These are phyloP conservation scores for Brachypalpus laphriformis DNA, from an alignment of 2,888 invertebrate species.

Conservation along the genomic window DNA sequence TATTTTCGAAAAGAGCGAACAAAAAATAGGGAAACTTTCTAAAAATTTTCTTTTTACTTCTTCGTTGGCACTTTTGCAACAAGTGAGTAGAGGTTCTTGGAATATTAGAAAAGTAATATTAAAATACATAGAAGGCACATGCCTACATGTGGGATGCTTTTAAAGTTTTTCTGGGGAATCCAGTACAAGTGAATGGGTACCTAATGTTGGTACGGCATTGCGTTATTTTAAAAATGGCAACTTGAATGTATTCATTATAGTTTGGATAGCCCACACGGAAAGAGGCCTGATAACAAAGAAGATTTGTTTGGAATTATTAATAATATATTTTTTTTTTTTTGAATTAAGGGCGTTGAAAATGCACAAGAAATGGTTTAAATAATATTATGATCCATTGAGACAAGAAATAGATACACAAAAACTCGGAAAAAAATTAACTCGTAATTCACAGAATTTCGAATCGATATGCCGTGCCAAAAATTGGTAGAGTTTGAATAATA, in stretches of 20 bases:
- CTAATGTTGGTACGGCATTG: neutral
- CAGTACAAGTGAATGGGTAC: neutral
- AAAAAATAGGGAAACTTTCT: conserved; percentile 37
- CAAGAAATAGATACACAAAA: too few species aligned
- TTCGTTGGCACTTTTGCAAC: conserved; percentile 55
- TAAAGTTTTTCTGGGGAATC: neutral
- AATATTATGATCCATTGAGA: too few species aligned
- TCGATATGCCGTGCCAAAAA: too few species aligned
- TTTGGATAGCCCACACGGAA: neutral
- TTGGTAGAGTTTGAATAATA: too few species aligned
- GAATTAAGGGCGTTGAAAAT: too few species aligned
- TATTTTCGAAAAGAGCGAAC: conserved; percentile 14
- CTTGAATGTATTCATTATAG: neutral
- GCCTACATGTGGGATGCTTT: conserved; percentile 17
- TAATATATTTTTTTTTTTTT: too few species aligned
- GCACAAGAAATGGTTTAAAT: too few species aligned
- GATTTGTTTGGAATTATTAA: too few species aligned
- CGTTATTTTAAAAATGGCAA: neutral
- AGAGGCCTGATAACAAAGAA: too few species aligned
- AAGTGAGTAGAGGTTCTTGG: conserved; percentile 46
- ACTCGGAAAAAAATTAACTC: too few species aligned
- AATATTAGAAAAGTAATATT: conserved; percentile 65
- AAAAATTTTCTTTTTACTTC: conserved; percentile 16
- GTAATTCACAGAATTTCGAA: too few species aligned
- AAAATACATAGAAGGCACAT: conserved; percentile 26